Evolutionary conservation across 2,113 vertebrate species (phyloP), one percentile per base, ranked within the genome.

Genomic region (Lampris megalopsis): DNA sequence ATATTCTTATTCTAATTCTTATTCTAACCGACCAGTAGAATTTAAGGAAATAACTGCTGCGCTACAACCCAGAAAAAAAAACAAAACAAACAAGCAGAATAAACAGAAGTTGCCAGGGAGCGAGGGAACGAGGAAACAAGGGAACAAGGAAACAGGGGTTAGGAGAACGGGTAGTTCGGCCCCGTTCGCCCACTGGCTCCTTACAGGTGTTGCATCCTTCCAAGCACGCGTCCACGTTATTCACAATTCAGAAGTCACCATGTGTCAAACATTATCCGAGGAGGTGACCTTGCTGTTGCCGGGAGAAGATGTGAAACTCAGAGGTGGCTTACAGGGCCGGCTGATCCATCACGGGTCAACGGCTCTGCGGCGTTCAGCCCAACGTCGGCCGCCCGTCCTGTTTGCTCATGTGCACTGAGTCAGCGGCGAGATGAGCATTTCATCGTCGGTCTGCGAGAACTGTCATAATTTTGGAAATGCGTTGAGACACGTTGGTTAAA

Each of bases 381-480:
- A 64, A 65, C 24, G 24, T 49, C 42, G 6, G 4, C 54, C 6
- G 9, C 65, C 68, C 59, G 75, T 83, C 79, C 80, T 77, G 50
- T 71, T 71, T 74, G 84, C 69, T 82, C 74, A 69, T 77, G 79
- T 75, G 74, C 70, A 81, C 61, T 60, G 60, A 73, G 56, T 48
- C 71, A 79, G 62, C 69, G 57, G 48, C 47, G 64, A 67, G 60
- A 79, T 45, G 35, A 57, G 11, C 54, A 57, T 57, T 57, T 37
- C 37, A 36, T 36, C 1, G 5, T 57, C 52, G 13, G 37, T 73
- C 65, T 74, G 71, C 24, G 60, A 50, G 3, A 67, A 64, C 73
- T 79, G 75, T 83, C 73, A 80, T 79, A 85, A 82, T 82, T 76
- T 3, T 64, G 9, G 10, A 77, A 82, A 84, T 71, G 64, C 52